Conservation (phyloP, 2,888 invertebrate genomes). For the Rhyacophila evoluta region DNA sequence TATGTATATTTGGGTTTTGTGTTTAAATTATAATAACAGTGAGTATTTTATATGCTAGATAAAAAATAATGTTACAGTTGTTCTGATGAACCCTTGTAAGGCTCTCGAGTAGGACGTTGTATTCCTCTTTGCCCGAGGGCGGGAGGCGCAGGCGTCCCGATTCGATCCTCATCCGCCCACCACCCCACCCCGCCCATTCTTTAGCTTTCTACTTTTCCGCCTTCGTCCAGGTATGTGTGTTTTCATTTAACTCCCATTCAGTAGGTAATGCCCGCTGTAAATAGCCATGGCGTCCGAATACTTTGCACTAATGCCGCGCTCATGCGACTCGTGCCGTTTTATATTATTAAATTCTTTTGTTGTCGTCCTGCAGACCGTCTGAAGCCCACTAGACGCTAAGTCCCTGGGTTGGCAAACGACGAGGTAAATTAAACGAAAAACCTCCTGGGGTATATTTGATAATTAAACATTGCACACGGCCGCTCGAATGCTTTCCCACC, state of each 20-base stretch:
- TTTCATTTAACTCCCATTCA: constrained; percentile 37
- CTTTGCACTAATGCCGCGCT: constrained; percentile 51
- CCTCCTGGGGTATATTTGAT: constrained; percentile 49
- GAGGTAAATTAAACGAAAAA: constrained; percentile 53
- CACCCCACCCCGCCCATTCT: neutral
- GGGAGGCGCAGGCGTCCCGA: neutral
- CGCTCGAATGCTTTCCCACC: constrained; percentile 36
- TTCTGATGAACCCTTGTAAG: neutral
- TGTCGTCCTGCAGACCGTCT: constrained; percentile 46
- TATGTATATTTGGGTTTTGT: too few relatives aligned
- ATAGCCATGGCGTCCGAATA: constrained; percentile 45
- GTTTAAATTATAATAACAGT: too few relatives aligned
- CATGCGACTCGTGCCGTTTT: constrained; percentile 45
- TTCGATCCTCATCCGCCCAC: constrained; percentile 16
- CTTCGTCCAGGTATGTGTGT: constrained; percentile 28
- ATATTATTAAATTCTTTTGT: constrained; percentile 56
- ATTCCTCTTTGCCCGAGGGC: neutral
- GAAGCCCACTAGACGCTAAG: constrained; percentile 40
- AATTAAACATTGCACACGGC: constrained; percentile 52
- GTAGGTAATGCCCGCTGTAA: constrained; percentile 44
- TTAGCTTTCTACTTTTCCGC: neutral
- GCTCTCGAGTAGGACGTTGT: neutral
- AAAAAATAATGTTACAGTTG: neutral
- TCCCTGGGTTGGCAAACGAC: constrained; percentile 31
- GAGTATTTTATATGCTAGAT: too few relatives aligned